phyloP scores from a whole-genome alignment of 2,113 vertebrate genomes.

The Nothocercus nigrocapillus region DNA sequence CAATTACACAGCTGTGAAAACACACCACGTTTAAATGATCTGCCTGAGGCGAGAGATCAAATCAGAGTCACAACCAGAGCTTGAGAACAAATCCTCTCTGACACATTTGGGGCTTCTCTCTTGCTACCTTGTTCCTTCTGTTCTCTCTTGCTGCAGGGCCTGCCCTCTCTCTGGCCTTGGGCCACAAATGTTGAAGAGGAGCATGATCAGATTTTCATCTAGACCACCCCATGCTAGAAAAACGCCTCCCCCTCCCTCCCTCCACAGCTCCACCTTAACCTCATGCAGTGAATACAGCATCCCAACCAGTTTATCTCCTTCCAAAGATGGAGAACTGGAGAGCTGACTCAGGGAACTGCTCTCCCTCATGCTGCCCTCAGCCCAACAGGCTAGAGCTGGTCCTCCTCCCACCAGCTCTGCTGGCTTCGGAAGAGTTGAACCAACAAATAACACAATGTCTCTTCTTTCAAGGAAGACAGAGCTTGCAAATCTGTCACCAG shows the following conservation, averaged over 20 bases:
- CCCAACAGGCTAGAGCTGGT: not conserved
- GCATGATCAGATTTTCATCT: not conserved
- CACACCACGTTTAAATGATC: not conserved
- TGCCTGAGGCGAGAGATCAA: conserved; percentile 28
- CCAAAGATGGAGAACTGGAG: not conserved
- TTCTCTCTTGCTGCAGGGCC: not conserved
- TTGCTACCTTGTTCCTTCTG: not conserved
- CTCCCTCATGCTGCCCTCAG: not conserved
- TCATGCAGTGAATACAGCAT: not conserved
- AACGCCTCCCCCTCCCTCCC: not conserved
- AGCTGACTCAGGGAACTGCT: conserved; percentile 55
- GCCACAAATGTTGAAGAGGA: not conserved
- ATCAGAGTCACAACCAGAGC: not conserved
- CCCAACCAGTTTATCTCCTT: conserved; percentile 68
- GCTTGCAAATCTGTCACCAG: not conserved
- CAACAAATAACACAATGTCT: not conserved
- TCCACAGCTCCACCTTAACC: not conserved
- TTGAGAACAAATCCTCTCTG: not conserved
- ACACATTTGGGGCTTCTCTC: not conserved
- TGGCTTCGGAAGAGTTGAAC: not conserved
- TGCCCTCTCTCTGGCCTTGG: not conserved
- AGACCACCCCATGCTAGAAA: not conserved
- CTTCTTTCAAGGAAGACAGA: not conserved
- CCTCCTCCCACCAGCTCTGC: conserved; percentile 7
- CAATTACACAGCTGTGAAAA: conserved; percentile 43